Base-by-base conservation (phyloP, 2,797 vertebrate genomes). In the Bovichtus variegatus region DNA sequence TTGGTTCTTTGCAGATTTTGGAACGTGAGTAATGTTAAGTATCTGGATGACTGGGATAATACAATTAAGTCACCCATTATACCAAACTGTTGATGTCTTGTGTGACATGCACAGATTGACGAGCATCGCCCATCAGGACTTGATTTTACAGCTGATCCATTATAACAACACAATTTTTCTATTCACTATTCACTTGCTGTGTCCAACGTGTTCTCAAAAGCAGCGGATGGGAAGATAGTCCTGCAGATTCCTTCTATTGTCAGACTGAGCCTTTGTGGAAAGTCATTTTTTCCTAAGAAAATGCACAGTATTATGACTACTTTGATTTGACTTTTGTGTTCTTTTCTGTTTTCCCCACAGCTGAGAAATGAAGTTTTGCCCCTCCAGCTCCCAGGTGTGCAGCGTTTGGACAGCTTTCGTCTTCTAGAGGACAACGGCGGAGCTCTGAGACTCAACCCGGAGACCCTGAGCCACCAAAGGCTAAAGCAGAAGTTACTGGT, bases 311-410 rank as follows among this genome's bases (percentile, higher is more conserved):
- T 9, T 55, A 8, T 9, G 10, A 27, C 23, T 34, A 1, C 43
- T 67, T 55, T 19, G 9, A 47, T 38, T 53, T 47, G 9, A 36
- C 44, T 58, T 47, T 69, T 79, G 15, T 78, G 1, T 65, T 57
- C 2, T 19, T 74, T 27, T 75, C 40, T 69, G 4, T 76, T 16
- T 75, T 61, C 36, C 70, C 60, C 41, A 34, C 90, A 97, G 95
- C 86, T 91, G 80, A 95, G 94, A 94, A 92, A 96, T 92, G 95
- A 93, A 64, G 88, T 90, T 23, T 68, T 91, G 63, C 71, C 89
- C 58, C 89, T 92, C 78, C 94, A 87, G 78, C 88, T 94, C 76
- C 69, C 83, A 60, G 80, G 76, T 62, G 71, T 87, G 40, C 87
- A 81, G 84, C 62, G 25, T 55, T 75, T 90, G 88, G 93, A 94